Conservation (phyloP, 2,888 invertebrate genomes). For the Smittia aterrima region DNA sequence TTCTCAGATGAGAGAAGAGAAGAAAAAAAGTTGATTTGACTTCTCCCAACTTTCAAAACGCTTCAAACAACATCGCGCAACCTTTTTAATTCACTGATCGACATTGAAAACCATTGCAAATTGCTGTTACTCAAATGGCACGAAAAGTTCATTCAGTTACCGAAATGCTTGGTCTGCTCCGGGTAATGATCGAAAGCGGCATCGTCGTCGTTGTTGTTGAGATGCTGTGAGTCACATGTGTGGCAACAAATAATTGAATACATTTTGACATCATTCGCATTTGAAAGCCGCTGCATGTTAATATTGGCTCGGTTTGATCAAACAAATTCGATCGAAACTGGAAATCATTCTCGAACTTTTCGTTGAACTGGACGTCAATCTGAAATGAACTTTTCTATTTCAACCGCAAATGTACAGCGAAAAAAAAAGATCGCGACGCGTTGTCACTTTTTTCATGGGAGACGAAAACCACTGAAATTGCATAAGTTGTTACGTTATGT, state of each 20-base stretch:
- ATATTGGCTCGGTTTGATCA: too few species aligned
- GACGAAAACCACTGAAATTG: neutral
- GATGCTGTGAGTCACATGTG: neutral
- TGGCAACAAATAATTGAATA: neutral
- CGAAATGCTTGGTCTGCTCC: neutral
- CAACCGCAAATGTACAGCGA: neutral
- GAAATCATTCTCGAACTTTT: too few species aligned
- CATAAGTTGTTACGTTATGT: neutral
- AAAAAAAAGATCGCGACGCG: neutral
- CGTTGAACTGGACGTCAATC: too few species aligned
- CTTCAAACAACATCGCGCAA: neutral
- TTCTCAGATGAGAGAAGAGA: neutral
- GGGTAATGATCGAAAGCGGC: neutral
- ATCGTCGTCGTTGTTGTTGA: too few species aligned
- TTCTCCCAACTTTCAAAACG: neutral
- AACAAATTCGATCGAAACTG: too few species aligned
- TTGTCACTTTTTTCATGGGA: neutral
- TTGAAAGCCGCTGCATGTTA: too few species aligned
- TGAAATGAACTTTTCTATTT: too few species aligned
- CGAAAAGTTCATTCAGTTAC: neutral
- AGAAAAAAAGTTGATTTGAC: neutral
- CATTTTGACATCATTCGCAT: neutral
- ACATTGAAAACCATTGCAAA: neutral
- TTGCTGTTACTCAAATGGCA: neutral
- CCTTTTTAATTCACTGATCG: neutral